A percentile compares a stretch with the other conserved stretches of the same genome.
Evolutionary conservation across 2,113 vertebrate species (phyloP).

Genomic region (Bostrychus sinensis): DNA sequence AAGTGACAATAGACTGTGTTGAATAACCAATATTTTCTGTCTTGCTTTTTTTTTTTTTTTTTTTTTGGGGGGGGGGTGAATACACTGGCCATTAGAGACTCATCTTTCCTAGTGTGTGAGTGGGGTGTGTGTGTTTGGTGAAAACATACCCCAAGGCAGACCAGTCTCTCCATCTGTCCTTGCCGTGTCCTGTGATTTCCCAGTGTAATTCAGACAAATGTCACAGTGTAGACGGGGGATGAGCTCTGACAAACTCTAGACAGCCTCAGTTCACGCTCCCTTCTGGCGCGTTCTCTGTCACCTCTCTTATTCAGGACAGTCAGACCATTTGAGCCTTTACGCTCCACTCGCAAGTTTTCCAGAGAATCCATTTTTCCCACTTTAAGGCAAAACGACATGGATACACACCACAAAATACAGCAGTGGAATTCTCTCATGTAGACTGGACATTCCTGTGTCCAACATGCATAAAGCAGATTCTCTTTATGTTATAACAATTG

Average conservation of each 20-base stretch:
- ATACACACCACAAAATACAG: slow-evolving; percentile 4
- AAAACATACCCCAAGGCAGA: slow-evolving; percentile 42
- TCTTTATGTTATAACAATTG: slow-evolving; percentile 8
- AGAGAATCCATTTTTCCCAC: neutral
- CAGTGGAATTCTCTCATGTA: neutral
- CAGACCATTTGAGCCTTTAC: slow-evolving; percentile 17
- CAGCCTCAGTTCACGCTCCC: slow-evolving; percentile 15
- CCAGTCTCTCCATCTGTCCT: slow-evolving; percentile 68
- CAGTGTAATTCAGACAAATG: slow-evolving; percentile 73
- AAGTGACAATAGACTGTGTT: neutral
- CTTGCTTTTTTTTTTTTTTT: neutral
- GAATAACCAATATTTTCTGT: neutral
- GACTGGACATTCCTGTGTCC: neutral
- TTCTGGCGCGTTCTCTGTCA: slow-evolving; percentile 18
- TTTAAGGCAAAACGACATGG: neutral
- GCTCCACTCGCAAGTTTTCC: slow-evolving; percentile 8
- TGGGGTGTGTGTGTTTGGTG: slow-evolving; percentile 21
- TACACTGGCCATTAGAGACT: slow-evolving; percentile 7
- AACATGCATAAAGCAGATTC: neutral
- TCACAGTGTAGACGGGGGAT: slow-evolving; percentile 59
- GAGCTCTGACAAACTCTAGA: slow-evolving; percentile 64
- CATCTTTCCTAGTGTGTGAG: slow-evolving; percentile 3
- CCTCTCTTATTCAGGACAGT: slow-evolving; percentile 27
- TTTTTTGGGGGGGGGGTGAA: slow-evolving; percentile 10
- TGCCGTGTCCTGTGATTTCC: slow-evolving; percentile 62